phyloP scores from a whole-genome alignment of 1,140 invertebrate genomes.

The Macrocentrus cingulum region DNA sequence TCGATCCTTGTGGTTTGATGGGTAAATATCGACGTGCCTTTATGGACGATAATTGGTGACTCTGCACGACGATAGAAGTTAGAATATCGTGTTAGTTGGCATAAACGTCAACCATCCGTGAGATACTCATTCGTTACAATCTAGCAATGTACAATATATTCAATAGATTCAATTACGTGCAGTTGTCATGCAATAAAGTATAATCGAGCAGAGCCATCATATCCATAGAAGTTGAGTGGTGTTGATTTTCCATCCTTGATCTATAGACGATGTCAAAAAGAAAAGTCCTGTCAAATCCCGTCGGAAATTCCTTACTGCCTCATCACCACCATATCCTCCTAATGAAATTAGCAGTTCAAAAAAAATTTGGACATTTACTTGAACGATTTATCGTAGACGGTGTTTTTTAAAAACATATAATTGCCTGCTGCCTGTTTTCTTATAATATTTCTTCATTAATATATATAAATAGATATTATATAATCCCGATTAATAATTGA shows the following conservation, averaged over 20 bases:
- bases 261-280: constrained; percentile 21
- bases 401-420: constrained; percentile 31
- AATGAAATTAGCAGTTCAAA: constrained; percentile 6
- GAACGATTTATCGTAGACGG: constrained; percentile 20
- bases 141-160: not conserved
- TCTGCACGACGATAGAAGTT: constrained; percentile 14
- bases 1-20: constrained; percentile 26
- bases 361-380: constrained; percentile 11
- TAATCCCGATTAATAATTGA: constrained; percentile 27
- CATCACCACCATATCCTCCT: constrained; percentile 1
- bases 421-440: constrained; percentile 56
- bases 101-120: constrained; percentile 13
- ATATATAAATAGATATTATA: constrained; percentile 13
- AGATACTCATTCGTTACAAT: not conserved
- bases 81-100: constrained; percentile 14
- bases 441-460: constrained; percentile 27
- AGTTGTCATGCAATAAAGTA: not conserved
- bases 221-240: constrained; percentile 19
- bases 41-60: constrained; percentile 21
- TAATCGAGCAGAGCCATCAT: constrained; percentile 22
- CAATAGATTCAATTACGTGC: not conserved
- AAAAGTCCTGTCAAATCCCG: constrained; percentile 20
- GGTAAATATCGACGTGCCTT: constrained; percentile 26
- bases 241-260: constrained; percentile 20
- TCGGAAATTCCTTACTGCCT: not conserved